These are phyloP conservation scores for Macrostomum lignano DNA, from an alignment of 1,140 invertebrate genomes.

Conservation along the genomic window DNA sequence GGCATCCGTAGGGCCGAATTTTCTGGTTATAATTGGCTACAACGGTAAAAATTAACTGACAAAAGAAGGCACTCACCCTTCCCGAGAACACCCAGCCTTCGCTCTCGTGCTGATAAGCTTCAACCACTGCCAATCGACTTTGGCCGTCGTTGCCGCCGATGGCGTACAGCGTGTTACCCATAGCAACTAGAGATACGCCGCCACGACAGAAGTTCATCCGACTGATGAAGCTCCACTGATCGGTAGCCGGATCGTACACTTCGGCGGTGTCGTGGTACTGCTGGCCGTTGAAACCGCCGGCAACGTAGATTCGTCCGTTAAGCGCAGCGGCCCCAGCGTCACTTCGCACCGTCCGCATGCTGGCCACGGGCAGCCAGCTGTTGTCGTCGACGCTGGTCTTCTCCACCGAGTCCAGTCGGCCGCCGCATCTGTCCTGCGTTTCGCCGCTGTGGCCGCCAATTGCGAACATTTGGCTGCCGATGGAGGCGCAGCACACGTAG, in stretches of 20 bases:
- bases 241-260: conserved; percentile 12
- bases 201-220: conserved; percentile 29
- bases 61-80: too few relatives aligned
- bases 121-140: conserved; percentile 26
- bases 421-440: conserved; percentile 8
- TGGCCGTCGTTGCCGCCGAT: conserved; percentile 32
- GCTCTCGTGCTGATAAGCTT: conserved; percentile 37
- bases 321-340: conserved; percentile 10
- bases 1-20: too few relatives aligned
- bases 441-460: conserved; percentile 12
- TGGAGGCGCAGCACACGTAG: conserved; percentile 10
- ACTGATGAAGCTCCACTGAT: conserved; percentile 11
- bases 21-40: too few relatives aligned
- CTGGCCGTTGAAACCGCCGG: conserved; percentile 11
- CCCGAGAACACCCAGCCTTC: conserved; percentile 37
- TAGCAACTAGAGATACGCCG: conserved; percentile 40
- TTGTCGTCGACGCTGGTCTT: conserved; percentile 10
- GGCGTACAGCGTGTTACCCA: conserved; percentile 26
- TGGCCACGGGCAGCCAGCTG: conserved; percentile 11
- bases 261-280: conserved; percentile 11
- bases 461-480: conserved; percentile 12
- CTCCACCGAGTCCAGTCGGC: conserved; percentile 11
- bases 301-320: conserved; percentile 12
- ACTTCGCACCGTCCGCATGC: conserved; percentile 11
- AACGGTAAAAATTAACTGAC: too few relatives aligned